Base-by-base conservation (phyloP, 2,797 vertebrate genomes). In the Microctenopoma steveboyesi region DNA sequence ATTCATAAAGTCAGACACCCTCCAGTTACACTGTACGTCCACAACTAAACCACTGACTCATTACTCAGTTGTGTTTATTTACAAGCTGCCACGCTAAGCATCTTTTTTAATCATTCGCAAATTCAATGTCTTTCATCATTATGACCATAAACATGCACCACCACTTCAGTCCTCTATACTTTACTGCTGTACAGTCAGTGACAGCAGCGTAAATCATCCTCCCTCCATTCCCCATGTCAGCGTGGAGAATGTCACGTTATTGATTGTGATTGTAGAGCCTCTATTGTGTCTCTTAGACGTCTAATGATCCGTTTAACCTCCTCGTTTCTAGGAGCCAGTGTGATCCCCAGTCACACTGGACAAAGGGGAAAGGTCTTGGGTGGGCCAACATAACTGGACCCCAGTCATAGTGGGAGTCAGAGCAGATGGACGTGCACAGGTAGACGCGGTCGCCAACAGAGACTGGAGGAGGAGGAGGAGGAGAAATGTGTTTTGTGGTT, bases 301-400 rank as follows among this genome's bases (percentile, higher is more conserved):
- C 5, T 67, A 82, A 89, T 81, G 82, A 74, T 43, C 64, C 63
- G 72, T 56, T 81, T 83, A 86, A 63, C 74, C 70, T 74, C 42
- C 47, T 46, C 22, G 22, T 22, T 22, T 22, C 22, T 22, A 22
- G 22, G 22, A 22, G 22, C 22, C 22, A 22, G 22, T 22, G 22
- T 22, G 22, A 22, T 22, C 22, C 22, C 22, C 22, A 22, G 22
- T 22, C 22, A 22, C 22, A 55, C 64, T 52, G 49, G 30, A 56
- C 47, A 39, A 4, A 39, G 12, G 37, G 27, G 48, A 69, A 22
- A 70, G 59, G 76, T 78, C 64, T 50, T 45, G 56, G 50, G 73
- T 69, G 47, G 74, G 64, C 22, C 22, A 39, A n/a, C 18, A 12
- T 12, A 35, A 45, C 10, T 25, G 25, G 25, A 45, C 14, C 4